Evolutionary conservation across 30 jellyfish, hydroid and myxozoan species (phyloP), one percentile per base, ranked within the genome.

Genomic region (Sanderia malayensis): DNA sequence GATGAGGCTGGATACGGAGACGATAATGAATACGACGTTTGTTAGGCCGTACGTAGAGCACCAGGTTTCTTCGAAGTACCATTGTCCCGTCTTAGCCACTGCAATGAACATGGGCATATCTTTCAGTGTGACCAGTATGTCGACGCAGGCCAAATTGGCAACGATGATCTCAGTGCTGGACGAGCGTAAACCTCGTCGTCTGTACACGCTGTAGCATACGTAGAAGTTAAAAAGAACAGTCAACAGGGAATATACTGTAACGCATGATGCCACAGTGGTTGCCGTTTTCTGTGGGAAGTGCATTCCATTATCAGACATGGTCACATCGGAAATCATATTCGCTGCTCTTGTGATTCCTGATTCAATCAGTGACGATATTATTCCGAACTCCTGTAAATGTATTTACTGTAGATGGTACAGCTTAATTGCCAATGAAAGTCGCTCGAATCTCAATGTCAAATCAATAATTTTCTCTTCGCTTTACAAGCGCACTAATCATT

Each of bases 121-220:
- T 64, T 88, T 88, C 47, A 88, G 69, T 6, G 97, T 88, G 24
- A 88, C 97, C 69, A 88, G 76, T 46, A 88, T 88, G 73, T 88
- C 97, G 3, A 88, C 97, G 52, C 97, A 88, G 3, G 97, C 97
- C 25, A 88, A 85, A 52, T 88, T 88, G 53, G 95, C 95, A 2
- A 88, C 97, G 18, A 88, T 88, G n/a, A 88, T 88, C 52, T 95
- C 97, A 0, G 97, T 81, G 37, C 93, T 81, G 23, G 97, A 74
- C 9, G 92, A 33, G 15, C 97, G 95, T 11, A 88, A 53, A 11
- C 73, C 83, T 37, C 95, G 53, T 52, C 76, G 70, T 44, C 86
- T 81, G 71, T 88, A 88, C 22, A 88, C 80, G 31, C 71, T 58
- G 79, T 73, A 81, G 62, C 92, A 70, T 8, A 79, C 97, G 20